These are phyloP conservation scores for Dasypolia templi DNA, from an alignment of 2,888 invertebrate genomes.

Conservation along the genomic window DNA sequence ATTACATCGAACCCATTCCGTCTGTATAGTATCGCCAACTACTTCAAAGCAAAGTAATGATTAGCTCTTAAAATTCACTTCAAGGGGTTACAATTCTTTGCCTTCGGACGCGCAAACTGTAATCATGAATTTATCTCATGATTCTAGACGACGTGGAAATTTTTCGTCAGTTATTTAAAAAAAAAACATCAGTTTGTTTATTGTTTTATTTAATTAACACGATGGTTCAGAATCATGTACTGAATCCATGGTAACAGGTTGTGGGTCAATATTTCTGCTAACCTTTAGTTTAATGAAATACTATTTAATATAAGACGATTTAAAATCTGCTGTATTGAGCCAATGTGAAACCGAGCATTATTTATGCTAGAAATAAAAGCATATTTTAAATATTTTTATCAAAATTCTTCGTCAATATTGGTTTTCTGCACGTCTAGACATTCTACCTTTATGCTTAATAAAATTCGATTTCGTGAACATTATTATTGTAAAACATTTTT, in stretches of 20 bases:
- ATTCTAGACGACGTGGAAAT: too few species aligned
- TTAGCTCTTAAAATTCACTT: background rate
- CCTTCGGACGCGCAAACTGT: background rate
- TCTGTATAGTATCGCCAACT: background rate
- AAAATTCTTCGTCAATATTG: slow-evolving; percentile 24
- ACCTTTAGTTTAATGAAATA: background rate
- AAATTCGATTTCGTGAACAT: background rate
- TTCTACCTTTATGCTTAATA: background rate
- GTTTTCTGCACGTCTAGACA: slow-evolving; percentile 21
- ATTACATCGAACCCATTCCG: background rate
- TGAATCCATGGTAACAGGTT: too few species aligned
- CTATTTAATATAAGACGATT: background rate
- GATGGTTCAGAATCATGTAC: too few species aligned
- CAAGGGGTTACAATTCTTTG: background rate
- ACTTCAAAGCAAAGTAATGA: background rate
- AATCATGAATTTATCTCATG: too few species aligned
- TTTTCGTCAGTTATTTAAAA: too few species aligned
- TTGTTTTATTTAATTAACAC: too few species aligned
- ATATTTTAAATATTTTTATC: slow-evolving; percentile 24
- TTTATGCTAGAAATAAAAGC: background rate
- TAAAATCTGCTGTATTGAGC: background rate
- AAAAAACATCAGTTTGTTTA: too few species aligned
- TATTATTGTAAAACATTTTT: slow-evolving; percentile 1
- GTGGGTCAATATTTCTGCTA: too few species aligned
- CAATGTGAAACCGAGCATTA: slow-evolving; percentile 1